phyloP scores from a whole-genome alignment of 2,888 invertebrate species.

The Laspeyria flexula region DNA sequence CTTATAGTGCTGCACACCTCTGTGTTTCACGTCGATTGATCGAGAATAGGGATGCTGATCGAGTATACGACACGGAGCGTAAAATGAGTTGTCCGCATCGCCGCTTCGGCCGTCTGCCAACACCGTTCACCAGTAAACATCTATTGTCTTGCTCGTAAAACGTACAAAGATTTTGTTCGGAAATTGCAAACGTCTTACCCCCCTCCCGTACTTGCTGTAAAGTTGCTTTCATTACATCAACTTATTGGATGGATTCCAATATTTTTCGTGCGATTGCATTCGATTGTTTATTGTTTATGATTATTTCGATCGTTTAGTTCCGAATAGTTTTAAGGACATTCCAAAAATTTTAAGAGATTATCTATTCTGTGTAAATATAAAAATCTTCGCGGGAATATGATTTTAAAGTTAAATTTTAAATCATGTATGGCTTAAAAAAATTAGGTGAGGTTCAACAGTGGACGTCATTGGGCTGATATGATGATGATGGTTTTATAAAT shows the following conservation, averaged over 20 bases:
- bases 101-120: slow-evolving; percentile 73
- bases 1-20: slow-evolving; percentile 50
- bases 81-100: slow-evolving; percentile 81
- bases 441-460: no score
- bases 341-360: no score
- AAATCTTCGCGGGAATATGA: no score
- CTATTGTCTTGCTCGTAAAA: slow-evolving; percentile 77
- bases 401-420: no score
- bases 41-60: slow-evolving; percentile 65
- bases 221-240: slow-evolving; percentile 82
- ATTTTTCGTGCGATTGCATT: slow-evolving; percentile 77
- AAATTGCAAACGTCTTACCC: slow-evolving; percentile 75
- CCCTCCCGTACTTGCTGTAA: slow-evolving; percentile 60
- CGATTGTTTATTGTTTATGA: slow-evolving; percentile 67
- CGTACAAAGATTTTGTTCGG: slow-evolving; percentile 76
- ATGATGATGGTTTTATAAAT: no score
- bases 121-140: slow-evolving; percentile 70
- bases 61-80: slow-evolving; percentile 72
- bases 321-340: slow-evolving; percentile 23
- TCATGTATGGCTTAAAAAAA: no score
- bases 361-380: background rate
- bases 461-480: no score
- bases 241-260: slow-evolving; percentile 82
- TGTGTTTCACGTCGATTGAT: slow-evolving; percentile 62
- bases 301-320: slow-evolving; percentile 54